These are phyloP conservation scores for Pipa parva DNA, from an alignment of 2,113 vertebrate species.

Conservation along the genomic window DNA sequence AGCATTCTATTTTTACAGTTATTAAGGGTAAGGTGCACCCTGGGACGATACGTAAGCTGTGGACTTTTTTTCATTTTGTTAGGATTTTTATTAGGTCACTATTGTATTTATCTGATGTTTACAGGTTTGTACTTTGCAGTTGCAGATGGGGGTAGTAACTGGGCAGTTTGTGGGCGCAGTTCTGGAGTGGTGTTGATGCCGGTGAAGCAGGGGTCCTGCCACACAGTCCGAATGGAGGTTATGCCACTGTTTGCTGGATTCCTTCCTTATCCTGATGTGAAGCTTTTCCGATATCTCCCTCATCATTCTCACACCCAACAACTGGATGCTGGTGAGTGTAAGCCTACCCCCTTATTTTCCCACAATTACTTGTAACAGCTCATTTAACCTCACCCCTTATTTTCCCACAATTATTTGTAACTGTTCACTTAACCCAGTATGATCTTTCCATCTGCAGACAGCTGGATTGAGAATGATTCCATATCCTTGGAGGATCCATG, in stretches of 20 bases:
- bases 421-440: too few species aligned
- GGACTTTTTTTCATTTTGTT: too few species aligned
- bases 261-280: constrained; percentile 88
- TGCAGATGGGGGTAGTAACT: constrained; percentile 95
- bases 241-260: constrained; percentile 92
- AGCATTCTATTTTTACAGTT: too few species aligned
- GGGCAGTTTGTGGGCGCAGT: constrained; percentile 96
- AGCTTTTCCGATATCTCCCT: constrained; percentile 88
- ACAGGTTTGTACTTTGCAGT: constrained; percentile 66
- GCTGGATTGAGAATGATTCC: constrained; percentile 91
- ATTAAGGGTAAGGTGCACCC: too few species aligned
- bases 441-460: constrained; percentile 63
- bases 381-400: accelerated
- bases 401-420: too few species aligned
- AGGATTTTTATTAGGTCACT: too few species aligned
- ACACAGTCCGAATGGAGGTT: constrained; percentile 92
- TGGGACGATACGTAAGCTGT: too few species aligned
- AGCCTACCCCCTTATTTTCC: accelerated
- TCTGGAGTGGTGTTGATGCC: constrained; percentile 92
- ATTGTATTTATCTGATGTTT: too few species aligned
- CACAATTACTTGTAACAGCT: too few species aligned
- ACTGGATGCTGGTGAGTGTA: constrained; percentile 79
- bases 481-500: constrained; percentile 84
- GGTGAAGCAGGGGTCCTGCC: constrained; percentile 58
- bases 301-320: constrained; percentile 80